A percentile compares a stretch with the other conserved stretches of the same genome.
phyloP scores from a whole-genome alignment of 2,113 vertebrate species.

The Phaethornis superciliosus region DNA sequence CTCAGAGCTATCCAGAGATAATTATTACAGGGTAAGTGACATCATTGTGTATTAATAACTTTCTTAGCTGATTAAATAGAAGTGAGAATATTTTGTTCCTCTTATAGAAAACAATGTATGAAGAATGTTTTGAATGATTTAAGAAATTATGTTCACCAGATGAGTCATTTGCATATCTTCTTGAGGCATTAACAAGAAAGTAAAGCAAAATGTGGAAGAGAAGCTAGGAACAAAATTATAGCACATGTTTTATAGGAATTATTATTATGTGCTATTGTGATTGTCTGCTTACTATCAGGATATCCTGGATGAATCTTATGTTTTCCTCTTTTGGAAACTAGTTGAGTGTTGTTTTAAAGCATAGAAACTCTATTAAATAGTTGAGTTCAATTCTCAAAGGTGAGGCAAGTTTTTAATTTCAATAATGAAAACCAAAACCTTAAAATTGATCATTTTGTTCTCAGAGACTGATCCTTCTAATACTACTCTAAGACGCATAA shows the following conservation, averaged over 20 bases:
- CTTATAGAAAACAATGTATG: background rate
- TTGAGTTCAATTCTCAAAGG: background rate
- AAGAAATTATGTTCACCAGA: background rate
- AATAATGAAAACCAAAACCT: background rate
- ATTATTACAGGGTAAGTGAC: conserved; percentile 97
- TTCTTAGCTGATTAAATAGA: background rate
- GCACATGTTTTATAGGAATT: background rate
- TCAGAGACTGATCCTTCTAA: background rate
- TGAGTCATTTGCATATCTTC: background rate
- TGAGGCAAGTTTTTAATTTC: background rate
- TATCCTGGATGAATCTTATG: background rate
- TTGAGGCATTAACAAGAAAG: background rate
- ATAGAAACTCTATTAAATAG: background rate
- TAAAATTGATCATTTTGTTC: background rate
- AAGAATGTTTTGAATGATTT: background rate
- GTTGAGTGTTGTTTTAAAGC: background rate
- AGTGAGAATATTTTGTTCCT: background rate
- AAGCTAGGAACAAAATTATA: background rate
- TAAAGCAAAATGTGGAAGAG: background rate
- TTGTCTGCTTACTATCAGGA: background rate
- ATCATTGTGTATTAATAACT: background rate
- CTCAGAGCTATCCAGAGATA: conserved; percentile 98
- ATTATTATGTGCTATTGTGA: background rate
- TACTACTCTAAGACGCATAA: background rate
- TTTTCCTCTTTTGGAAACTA: background rate